Evolutionary conservation across 2,888 invertebrate species (phyloP).

Genomic region (Mycalesis mineus): DNA sequence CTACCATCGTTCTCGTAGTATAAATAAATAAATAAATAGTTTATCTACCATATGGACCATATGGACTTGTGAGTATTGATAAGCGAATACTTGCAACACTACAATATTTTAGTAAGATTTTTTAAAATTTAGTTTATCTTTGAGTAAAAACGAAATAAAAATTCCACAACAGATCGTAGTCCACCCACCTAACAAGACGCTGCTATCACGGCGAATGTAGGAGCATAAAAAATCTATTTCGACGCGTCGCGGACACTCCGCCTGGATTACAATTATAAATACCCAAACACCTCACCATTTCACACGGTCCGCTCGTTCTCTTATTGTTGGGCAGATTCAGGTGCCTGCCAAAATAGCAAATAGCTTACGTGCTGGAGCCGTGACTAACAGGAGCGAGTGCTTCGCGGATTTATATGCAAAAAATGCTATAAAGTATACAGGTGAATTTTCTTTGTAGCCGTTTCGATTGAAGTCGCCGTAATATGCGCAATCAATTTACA

Average conservation of each 20-base stretch:
- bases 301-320: slow-evolving; percentile 34
- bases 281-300: slow-evolving; percentile 35
- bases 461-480: too few species aligned
- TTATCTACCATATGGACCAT: too few species aligned
- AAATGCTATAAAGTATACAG: too few species aligned
- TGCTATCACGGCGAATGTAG: slow-evolving; percentile 27
- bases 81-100: too few species aligned
- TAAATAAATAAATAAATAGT: too few species aligned
- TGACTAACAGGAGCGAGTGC: slow-evolving; percentile 20
- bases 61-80: too few species aligned
- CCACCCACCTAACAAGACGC: slow-evolving; percentile 31
- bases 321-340: slow-evolving; percentile 33
- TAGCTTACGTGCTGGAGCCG: slow-evolving; percentile 19
- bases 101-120: too few species aligned
- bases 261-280: slow-evolving; percentile 37
- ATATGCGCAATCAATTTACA: too few species aligned
- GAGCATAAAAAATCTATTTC: slow-evolving; percentile 39
- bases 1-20: too few species aligned
- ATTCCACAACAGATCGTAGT: neutral
- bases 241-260: slow-evolving; percentile 30
- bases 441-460: too few species aligned
- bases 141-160: neutral
- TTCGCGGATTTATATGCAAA: neutral
- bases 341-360: slow-evolving; percentile 28
- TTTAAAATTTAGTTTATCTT: neutral